Base-by-base conservation (phyloP, 2,113 vertebrate genomes). In the Cyanoliseus patagonus region DNA sequence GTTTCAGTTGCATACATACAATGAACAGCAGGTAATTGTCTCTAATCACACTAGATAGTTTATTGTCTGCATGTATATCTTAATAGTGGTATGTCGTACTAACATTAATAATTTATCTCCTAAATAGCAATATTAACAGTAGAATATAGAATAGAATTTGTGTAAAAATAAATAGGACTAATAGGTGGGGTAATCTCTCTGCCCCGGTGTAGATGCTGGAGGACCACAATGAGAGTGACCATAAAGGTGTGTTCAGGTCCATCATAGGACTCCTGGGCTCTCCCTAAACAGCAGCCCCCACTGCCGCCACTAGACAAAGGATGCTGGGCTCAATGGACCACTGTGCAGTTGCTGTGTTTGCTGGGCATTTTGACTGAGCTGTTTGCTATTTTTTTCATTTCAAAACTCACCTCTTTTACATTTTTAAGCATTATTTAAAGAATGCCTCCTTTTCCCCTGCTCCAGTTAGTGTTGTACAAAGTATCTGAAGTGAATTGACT, bases 1-100 rank as follows among this genome's bases (percentile, higher is more conserved):
- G 53, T 99, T 99, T 97, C 69, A 95, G 51, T 41, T 99, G 79
- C 98, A 98, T 90, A 99, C 99, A 0, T 99, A 98, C 98, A 99
- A 87, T 31, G 98, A 99, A 28, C 97, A 97, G 84, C 99, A 99
- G 99, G 99, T 99, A 96, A 93, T 10, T 86, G 42, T 28, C 63
- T 57, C 44, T 1, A 3, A 0, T 23, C 2, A 1, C 12, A 13
- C 39, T 6, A 2, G 11, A 3, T 9, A 13, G n/a, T 18, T 28
- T 44, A 3, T 7, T 61, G 47, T 37, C 4, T 25, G 72, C 46
- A n/a, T 55, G 24, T 6, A 0, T 1, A 14, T 37, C 33, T 10
- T 5, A 7, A 19, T 1, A 33, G 44, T 3, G 4, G 10, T 33
- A 15, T 2, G 1, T 27, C 27, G 31, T 5, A n/a, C 39, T 8